Percentiles rank a stretch among this genome's conserved stretches.
phyloP scores from a whole-genome alignment of 2,113 vertebrate species.

The Panurus biarmicus region DNA sequence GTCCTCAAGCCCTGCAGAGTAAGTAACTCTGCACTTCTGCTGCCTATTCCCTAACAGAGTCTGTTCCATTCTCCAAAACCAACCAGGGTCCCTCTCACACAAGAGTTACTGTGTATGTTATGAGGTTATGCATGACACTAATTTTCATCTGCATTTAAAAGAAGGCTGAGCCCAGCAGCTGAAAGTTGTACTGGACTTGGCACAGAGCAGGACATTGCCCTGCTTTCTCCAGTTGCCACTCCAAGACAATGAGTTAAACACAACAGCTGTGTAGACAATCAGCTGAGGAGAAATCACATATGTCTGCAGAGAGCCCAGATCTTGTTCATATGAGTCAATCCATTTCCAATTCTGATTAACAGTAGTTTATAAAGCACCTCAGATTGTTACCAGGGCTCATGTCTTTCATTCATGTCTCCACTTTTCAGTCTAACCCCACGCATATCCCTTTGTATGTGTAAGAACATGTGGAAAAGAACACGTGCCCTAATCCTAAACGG shows the following conservation, averaged over 20 bases:
- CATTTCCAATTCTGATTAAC: neutral
- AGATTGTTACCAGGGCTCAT: neutral
- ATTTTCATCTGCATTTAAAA: neutral
- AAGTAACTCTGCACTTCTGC: neutral
- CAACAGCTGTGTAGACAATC: conserved; percentile 20
- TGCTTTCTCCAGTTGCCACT: neutral
- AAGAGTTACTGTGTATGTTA: neutral
- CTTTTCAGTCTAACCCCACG: neutral
- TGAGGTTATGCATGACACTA: neutral
- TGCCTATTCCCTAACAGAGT: neutral
- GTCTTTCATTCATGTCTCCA: neutral
- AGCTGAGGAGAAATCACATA: neutral
- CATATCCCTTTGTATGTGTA: neutral
- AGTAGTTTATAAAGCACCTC: neutral
- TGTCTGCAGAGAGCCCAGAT: neutral
- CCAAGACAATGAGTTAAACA: conserved; percentile 6
- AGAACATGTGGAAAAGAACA: neutral
- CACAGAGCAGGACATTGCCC: neutral
- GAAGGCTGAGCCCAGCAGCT: neutral
- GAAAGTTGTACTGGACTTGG: neutral
- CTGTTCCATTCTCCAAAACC: neutral
- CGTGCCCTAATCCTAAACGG: neutral
- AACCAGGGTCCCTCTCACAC: neutral
- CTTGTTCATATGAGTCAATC: neutral
- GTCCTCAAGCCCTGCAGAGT: neutral